These are phyloP conservation scores for Eupleurogrammus muticus DNA, from an alignment of 2,797 vertebrate species.

Conservation along the genomic window DNA sequence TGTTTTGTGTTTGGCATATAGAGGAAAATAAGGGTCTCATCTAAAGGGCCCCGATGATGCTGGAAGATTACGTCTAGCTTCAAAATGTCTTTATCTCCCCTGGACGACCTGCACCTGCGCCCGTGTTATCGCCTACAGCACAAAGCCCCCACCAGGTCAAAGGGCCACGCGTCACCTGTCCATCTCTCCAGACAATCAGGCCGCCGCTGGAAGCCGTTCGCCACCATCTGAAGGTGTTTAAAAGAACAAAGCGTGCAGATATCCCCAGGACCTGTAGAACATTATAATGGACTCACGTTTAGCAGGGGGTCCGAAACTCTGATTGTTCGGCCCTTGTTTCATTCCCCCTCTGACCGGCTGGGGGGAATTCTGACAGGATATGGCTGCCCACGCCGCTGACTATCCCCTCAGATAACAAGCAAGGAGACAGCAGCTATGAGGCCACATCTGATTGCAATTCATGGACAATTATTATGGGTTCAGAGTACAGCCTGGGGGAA, in stretches of 20 bases:
- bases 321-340: conserved; percentile 40
- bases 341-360: conserved; percentile 11
- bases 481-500: conserved; percentile 23
- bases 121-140: not conserved
- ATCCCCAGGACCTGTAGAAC: conserved; percentile 29
- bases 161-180: conserved; percentile 11
- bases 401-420: conserved; percentile 42
- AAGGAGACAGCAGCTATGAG: conserved; percentile 46
- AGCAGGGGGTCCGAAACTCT: conserved; percentile 33
- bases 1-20: not conserved
- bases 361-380: conserved; percentile 55
- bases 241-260: conserved; percentile 59
- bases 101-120: conserved; percentile 6
- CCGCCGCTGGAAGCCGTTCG: not conserved
- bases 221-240: conserved; percentile 56
- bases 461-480: conserved; percentile 62
- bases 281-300: conserved; percentile 26
- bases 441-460: conserved; percentile 76
- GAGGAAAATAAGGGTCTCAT: not conserved
- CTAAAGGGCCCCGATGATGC: not conserved
- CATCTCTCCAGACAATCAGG: conserved; percentile 23
- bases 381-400: conserved; percentile 60
- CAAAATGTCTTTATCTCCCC: not conserved
- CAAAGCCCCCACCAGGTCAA: not conserved
- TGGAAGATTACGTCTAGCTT: not conserved